Conservation (phyloP, 2,113 vertebrate genomes). For the Caracal caracal region DNA sequence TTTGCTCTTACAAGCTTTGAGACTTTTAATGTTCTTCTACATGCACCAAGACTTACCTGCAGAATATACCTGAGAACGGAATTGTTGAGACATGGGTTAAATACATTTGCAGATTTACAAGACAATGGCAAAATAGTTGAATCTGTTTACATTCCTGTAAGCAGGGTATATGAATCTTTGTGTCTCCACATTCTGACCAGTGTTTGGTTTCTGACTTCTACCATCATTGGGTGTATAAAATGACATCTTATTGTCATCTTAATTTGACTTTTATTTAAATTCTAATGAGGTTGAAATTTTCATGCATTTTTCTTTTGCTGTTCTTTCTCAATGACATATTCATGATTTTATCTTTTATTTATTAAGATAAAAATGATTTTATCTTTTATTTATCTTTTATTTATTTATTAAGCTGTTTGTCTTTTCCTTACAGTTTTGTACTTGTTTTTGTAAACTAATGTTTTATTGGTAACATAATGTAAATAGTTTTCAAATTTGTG, state of each 20-base stretch:
- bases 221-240: background rate
- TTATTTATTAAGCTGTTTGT: background rate
- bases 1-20: background rate
- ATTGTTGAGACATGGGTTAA: background rate
- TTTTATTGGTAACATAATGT: background rate
- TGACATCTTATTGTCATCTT: background rate
- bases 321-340: background rate
- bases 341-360: background rate
- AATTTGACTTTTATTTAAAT: slow-evolving; percentile 1
- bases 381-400: background rate
- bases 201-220: background rate
- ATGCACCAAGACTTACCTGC: background rate
- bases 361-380: background rate
- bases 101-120: background rate
- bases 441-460: background rate
- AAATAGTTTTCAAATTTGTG: background rate
- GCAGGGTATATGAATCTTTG: background rate
- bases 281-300: background rate
- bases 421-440: background rate
- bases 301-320: background rate
- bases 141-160: background rate
- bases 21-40: background rate
- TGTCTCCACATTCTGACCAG: background rate
- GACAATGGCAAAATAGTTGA: background rate
- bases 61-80: background rate